Percentiles rank a stretch among this genome's conserved stretches.
phyloP scores from a whole-genome alignment of 2,888 invertebrate species.

The Atethmia centrago region DNA sequence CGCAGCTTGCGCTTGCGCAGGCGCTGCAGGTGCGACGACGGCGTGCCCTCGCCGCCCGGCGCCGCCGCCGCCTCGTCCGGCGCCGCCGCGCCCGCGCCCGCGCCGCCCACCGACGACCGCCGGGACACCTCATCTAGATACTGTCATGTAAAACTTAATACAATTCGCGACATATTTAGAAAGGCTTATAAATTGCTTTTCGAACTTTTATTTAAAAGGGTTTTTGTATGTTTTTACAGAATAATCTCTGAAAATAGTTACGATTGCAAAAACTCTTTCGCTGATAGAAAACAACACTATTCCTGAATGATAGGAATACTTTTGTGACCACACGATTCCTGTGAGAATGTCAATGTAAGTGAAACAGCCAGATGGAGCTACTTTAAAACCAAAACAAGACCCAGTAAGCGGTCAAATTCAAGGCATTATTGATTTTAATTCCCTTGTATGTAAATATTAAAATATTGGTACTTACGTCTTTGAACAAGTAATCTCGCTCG shows the following conservation, averaged over 20 bases:
- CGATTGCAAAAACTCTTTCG: neutral
- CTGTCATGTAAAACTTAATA: slow-evolving; percentile 64
- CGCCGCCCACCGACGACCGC: slow-evolving; percentile 85
- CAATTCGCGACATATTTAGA: too few relatives aligned
- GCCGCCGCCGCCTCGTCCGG: slow-evolving; percentile 62
- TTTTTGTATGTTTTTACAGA: neutral
- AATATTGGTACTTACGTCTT: slow-evolving; percentile 92
- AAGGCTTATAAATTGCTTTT: neutral
- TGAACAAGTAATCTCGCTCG: slow-evolving; percentile 96
- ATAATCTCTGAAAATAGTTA: neutral
- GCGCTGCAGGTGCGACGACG: slow-evolving; percentile 84
- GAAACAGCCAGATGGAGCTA: neutral
- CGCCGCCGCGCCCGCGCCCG: slow-evolving; percentile 65
- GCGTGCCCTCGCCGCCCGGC: slow-evolving; percentile 76
- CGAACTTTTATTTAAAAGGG: neutral
- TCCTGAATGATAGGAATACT: neutral
- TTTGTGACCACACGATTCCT: neutral
- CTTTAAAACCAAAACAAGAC: neutral
- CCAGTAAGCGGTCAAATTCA: neutral
- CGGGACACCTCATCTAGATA: slow-evolving; percentile 88
- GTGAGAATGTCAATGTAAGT: neutral
- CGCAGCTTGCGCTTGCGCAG: slow-evolving; percentile 95
- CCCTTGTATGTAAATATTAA: too few relatives aligned
- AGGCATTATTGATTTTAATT: neutral
- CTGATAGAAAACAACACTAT: neutral